Evolutionary conservation across 2,113 vertebrate genomes (phyloP).

Genomic region (Acinonyx jubatus): DNA sequence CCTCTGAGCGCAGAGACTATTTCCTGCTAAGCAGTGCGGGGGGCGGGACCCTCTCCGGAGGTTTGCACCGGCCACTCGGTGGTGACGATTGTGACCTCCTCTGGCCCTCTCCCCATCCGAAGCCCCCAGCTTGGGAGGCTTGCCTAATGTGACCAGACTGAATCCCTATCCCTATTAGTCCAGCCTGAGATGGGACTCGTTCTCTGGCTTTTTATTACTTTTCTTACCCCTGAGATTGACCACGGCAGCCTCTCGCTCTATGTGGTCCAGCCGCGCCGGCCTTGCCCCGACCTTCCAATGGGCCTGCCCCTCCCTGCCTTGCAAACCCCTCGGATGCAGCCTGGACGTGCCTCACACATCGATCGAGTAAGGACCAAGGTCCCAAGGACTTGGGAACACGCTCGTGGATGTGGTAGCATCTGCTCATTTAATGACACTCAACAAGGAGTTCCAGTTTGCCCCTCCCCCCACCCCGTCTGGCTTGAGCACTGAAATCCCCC

Average conservation of each 20-base stretch:
- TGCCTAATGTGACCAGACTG: too few species aligned
- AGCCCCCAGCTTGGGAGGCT: too few species aligned
- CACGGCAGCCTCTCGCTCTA: neutral
- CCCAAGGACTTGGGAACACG: accelerated
- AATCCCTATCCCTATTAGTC: accelerated
- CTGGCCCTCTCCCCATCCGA: neutral
- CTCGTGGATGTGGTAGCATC: accelerated
- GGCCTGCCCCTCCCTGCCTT: too few species aligned
- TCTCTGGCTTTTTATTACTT: neutral
- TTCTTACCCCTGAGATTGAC: neutral
- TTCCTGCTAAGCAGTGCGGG: neutral
- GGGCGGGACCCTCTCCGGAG: neutral
- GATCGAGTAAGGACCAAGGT: neutral
- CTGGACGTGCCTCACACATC: neutral
- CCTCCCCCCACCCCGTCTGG: accelerated
- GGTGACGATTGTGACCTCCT: too few species aligned
- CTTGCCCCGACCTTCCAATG: neutral
- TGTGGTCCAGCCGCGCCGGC: too few species aligned
- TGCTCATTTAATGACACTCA: neutral
- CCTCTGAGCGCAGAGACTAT: neutral
- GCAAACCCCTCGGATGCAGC: neutral
- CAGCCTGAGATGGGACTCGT: too few species aligned
- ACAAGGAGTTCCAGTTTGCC: accelerated
- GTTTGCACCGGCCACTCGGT: neutral
- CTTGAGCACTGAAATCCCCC: too few species aligned